Conservation (phyloP, 2,113 vertebrate species). For the Haliaeetus leucogaster region DNA sequence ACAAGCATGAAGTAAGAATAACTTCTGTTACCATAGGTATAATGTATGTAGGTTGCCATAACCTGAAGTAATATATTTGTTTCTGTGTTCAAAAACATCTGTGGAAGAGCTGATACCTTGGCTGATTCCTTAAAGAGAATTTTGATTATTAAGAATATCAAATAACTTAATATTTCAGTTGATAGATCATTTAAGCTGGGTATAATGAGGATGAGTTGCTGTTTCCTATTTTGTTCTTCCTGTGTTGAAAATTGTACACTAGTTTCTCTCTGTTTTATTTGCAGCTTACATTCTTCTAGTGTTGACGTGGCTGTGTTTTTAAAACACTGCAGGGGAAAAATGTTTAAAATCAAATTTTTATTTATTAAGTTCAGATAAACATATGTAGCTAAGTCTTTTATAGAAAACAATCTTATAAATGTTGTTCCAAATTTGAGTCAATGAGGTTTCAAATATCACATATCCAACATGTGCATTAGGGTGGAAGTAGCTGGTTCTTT, state of each 20-base stretch:
- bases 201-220: not conserved
- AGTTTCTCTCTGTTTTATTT: not conserved
- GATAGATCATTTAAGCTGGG: not conserved
- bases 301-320: not conserved
- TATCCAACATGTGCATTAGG: rapidly evolving
- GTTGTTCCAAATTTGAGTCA: not conserved
- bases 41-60: not conserved
- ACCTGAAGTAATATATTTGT: not conserved
- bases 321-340: not conserved
- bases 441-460: not conserved
- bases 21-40: not conserved
- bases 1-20: not conserved
- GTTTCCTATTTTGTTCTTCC: not conserved
- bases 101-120: not conserved
- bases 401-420: rapidly evolving
- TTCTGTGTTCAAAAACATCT: not conserved
- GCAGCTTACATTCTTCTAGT: not conserved
- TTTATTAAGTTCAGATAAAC: not conserved
- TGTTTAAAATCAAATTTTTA: not conserved
- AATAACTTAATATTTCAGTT: not conserved
- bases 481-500: not conserved
- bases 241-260: not conserved
- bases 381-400: not conserved
- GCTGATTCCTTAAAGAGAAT: not conserved
- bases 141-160: not conserved